phyloP scores from a whole-genome alignment of 1,140 invertebrate species.

The Camponotus vicinus region DNA sequence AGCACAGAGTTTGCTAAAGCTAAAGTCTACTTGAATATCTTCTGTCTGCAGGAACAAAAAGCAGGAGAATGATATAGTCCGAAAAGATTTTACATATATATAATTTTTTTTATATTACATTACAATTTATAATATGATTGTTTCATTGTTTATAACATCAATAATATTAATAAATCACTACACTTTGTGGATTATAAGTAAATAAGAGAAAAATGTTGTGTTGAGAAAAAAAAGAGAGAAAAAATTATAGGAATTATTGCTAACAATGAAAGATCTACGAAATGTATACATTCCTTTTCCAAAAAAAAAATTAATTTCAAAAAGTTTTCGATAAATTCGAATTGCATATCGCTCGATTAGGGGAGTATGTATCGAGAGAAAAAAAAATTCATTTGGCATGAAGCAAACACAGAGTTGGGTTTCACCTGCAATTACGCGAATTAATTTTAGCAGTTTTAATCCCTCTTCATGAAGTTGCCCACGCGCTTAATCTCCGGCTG shows the following conservation, averaged over 20 bases:
- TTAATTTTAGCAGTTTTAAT: conserved; percentile 82
- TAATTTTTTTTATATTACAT: not conserved
- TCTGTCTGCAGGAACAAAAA: conserved; percentile 63
- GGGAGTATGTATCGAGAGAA: not conserved
- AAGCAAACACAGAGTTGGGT: conserved; percentile 42
- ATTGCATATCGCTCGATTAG: conserved; percentile 26
- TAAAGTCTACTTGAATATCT: conserved; percentile 51
- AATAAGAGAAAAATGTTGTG: not conserved
- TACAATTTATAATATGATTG: not conserved
- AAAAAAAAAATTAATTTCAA: not conserved
- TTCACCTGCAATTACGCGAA: conserved; percentile 80
- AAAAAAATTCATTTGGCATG: conserved; percentile 43
- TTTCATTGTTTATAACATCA: not conserved
- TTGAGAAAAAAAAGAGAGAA: not conserved
- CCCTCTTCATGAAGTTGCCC: conserved; percentile 73
- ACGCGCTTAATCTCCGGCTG: conserved; percentile 70
- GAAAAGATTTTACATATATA: not conserved
- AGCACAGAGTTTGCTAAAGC: conserved; percentile 66
- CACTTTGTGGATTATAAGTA: not conserved
- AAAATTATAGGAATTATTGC: not conserved
- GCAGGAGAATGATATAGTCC: conserved; percentile 46
- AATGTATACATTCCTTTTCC: too few relatives aligned
- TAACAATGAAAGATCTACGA: not conserved
- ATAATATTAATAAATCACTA: not conserved
- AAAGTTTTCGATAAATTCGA: not conserved